A percentile compares a stretch with the other conserved stretches of the same genome.
Evolutionary conservation across 2,888 invertebrate species (phyloP).

Genomic region (Drosophila eohydei): DNA sequence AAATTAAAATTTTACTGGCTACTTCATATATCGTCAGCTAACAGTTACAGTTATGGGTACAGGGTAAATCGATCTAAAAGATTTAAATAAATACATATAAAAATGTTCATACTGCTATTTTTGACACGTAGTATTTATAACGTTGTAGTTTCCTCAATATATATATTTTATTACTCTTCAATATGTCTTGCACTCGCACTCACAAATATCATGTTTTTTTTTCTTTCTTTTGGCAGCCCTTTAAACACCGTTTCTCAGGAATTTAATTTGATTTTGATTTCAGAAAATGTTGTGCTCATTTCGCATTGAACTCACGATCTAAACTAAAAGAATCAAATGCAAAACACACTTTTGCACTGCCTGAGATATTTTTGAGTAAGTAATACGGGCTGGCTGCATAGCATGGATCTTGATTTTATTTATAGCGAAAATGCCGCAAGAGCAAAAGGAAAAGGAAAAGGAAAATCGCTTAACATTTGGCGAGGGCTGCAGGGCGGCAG

Average conservation of each 20-base stretch:
- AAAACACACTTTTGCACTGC: slow-evolving; percentile 25
- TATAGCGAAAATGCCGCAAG: slow-evolving; percentile 54
- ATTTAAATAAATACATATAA: neutral
- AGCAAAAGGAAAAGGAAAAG: slow-evolving; percentile 16
- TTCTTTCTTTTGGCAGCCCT: neutral
- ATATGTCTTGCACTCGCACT: slow-evolving; percentile 3
- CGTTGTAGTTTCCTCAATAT: neutral
- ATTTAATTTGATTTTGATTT: slow-evolving; percentile 17
- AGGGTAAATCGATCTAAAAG: slow-evolving; percentile 3
- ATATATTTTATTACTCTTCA: neutral
- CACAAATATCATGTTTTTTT: slow-evolving; percentile 3
- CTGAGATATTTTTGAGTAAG: slow-evolving; percentile 59
- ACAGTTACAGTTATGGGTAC: neutral
- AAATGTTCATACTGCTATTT: neutral
- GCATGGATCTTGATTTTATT: slow-evolving; percentile 65
- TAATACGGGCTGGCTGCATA: slow-evolving; percentile 59
- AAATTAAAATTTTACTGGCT: neutral
- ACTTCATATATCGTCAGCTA: neutral
- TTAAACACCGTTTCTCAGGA: slow-evolving; percentile 23
- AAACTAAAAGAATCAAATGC: slow-evolving; percentile 52
- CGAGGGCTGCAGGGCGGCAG: slow-evolving; percentile 59
- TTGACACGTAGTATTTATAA: neutral
- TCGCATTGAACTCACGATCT: slow-evolving; percentile 55
- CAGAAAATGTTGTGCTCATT: slow-evolving; percentile 37
- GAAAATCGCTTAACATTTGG: slow-evolving; percentile 32